Percentiles rank a stretch among this genome's conserved stretches.
These are phyloP conservation scores for Acestrorhynchus altus DNA, from an alignment of 2,797 vertebrate genomes.

Conservation along the genomic window DNA sequence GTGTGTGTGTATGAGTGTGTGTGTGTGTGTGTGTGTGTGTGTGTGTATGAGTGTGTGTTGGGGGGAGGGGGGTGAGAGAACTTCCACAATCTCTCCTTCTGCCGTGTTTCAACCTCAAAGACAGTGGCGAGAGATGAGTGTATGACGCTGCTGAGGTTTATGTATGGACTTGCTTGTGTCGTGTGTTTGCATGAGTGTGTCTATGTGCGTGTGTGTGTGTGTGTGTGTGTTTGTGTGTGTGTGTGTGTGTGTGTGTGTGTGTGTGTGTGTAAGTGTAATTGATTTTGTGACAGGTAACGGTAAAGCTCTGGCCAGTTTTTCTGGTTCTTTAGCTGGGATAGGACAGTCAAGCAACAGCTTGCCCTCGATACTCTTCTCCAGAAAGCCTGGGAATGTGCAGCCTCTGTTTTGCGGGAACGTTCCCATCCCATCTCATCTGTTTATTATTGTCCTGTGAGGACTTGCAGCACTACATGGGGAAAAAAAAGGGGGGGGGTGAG, in stretches of 20 bases:
- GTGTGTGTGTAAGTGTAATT: slow-evolving; percentile 16
- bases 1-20: slow-evolving; percentile 6
- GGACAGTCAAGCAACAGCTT: slow-evolving; percentile 76
- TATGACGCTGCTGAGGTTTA: slow-evolving; percentile 38
- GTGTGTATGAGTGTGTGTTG: neutral
- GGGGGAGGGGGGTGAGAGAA: too few species aligned
- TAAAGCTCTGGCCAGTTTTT: slow-evolving; percentile 74
- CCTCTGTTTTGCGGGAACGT: slow-evolving; percentile 56
- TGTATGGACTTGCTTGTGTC: slow-evolving; percentile 52
- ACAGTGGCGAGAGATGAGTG: slow-evolving; percentile 35
- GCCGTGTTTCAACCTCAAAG: slow-evolving; percentile 26
- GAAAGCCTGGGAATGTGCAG: slow-evolving; percentile 75
- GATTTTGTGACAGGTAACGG: slow-evolving; percentile 78
- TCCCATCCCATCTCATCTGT: slow-evolving; percentile 82
- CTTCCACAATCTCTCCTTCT: slow-evolving; percentile 22
- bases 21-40: slow-evolving; percentile 17
- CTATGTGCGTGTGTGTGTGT: neutral
- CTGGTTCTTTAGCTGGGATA: slow-evolving; percentile 69
- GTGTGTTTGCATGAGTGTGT: slow-evolving; percentile 50
- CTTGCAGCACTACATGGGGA: slow-evolving; percentile 71
- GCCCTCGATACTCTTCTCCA: slow-evolving; percentile 61
- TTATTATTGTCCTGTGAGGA: slow-evolving; percentile 83
- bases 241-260: slow-evolving; percentile 14
- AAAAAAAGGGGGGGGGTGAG: neutral
- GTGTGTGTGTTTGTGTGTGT: slow-evolving; percentile 18